Evolutionary conservation across 2,797 vertebrate genomes (phyloP).

Genomic region (Podarcis siculus): DNA sequence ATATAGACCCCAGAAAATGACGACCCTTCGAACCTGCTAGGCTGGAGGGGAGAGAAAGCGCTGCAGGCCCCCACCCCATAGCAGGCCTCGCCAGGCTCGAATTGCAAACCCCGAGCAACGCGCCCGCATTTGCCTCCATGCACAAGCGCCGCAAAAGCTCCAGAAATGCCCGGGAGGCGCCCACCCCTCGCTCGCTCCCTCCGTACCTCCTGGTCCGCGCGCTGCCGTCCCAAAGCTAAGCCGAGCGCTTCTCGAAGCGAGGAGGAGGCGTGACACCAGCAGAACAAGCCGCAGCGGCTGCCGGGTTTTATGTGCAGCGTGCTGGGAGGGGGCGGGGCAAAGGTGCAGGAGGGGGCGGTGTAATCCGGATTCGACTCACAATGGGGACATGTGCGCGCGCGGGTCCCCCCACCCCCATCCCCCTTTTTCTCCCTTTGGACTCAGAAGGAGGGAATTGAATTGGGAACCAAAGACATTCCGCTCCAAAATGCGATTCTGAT

Average conservation of each 20-base stretch:
- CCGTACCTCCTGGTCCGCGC: neutral
- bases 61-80: neutral
- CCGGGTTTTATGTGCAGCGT: neutral
- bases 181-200: neutral
- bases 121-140: too few relatives aligned
- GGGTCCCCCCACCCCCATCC: neutral
- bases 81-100: neutral
- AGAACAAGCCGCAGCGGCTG: neutral
- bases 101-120: neutral
- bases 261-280: slow-evolving; percentile 2
- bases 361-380: neutral
- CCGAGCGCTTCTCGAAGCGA: fast-evolving
- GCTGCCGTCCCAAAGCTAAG: neutral
- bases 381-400: neutral
- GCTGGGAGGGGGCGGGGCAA: neutral
- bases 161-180: neutral
- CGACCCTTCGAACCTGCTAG: neutral
- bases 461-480: neutral
- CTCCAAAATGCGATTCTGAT: too few relatives aligned
- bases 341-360: neutral
- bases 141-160: neutral
- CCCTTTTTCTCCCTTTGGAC: neutral
- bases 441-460: neutral
- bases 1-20: neutral
- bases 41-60: neutral